A percentile compares a stretch with the other conserved stretches of the same genome.
phyloP scores from a whole-genome alignment of 2,113 vertebrate genomes.

The Turnix velox region DNA sequence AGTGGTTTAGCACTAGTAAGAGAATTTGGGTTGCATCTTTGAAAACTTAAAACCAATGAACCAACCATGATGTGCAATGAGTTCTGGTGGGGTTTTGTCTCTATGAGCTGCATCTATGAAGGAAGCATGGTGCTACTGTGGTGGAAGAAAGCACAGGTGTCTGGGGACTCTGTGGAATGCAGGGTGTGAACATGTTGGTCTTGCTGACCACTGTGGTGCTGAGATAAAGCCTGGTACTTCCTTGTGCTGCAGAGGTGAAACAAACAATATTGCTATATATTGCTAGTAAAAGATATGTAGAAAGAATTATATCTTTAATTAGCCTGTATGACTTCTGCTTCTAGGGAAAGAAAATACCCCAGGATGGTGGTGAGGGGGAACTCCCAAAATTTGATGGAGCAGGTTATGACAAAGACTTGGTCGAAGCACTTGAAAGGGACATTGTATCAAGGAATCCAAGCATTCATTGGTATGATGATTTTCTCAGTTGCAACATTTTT shows the following conservation, averaged over 20 bases:
- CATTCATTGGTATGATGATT: constrained; percentile 84
- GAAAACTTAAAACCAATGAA: not conserved
- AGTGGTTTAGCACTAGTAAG: not conserved
- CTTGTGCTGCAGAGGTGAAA: not conserved
- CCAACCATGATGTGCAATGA: not conserved
- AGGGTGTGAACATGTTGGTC: not conserved
- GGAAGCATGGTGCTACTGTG: not conserved
- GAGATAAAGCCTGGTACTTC: not conserved
- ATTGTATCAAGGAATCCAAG: constrained; percentile 97
- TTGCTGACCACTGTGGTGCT: not conserved
- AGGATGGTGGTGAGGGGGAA: constrained; percentile 81
- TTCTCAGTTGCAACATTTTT: not conserved
- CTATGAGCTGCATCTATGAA: not conserved
- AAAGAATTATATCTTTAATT: not conserved
- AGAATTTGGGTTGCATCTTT: not conserved
- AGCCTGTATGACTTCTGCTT: constrained; percentile 7
- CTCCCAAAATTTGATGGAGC: constrained; percentile 88
- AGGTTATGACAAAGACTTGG: constrained; percentile 89
- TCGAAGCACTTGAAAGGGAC: constrained; percentile 92
- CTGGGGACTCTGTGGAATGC: not conserved
- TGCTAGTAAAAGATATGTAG: not conserved
- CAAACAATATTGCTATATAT: not conserved
- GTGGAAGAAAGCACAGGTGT: not conserved
- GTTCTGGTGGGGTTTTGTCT: not conserved
- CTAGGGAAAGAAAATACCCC: constrained; percentile 82